Evolutionary conservation across 2,888 invertebrate species (phyloP), one percentile per base, ranked within the genome.

Genomic region (Campoplex capitator): DNA sequence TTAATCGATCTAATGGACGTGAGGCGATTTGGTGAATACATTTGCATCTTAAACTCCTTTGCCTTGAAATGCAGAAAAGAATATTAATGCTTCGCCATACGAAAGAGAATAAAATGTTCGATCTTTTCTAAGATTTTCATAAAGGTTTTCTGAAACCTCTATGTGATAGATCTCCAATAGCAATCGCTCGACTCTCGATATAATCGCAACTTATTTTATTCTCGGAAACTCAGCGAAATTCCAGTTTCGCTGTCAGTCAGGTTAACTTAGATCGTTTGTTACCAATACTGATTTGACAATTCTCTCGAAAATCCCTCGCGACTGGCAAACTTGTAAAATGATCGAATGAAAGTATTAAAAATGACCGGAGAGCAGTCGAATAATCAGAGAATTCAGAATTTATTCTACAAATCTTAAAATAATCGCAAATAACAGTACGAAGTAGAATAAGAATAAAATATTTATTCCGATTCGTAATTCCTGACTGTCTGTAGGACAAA

Each of bases 11-110:
- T 13, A 74, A 32, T 28, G 32, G 9, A 67, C n/a, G 35, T 32
- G 18, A 38, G 23, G 42, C 11, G 28, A 68, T 67, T 78, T 67
- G n/a, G 1, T 45, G 65, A 45, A 85, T 85, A 58, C 74, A 74
- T 62, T 68, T 35, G 42, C 65, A 70, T 48, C 32, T 67, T 35
- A 77, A 85, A 65, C 38, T 73, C 77, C 42, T 38, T 73, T 68
- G 6, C 11, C 56, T 23, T n/a, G n/a, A 13, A 54, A 77, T 23
- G 6, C 4, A 38, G 23, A 16, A 32, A 32, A 13, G 32, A 62
- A 62, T 62, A 32, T 62, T 62, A 11, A 62, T 62, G 16, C 32
- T 32, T 23, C 23, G 23, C 23, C 13, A 62, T 13, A 62, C 16
- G 18, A 51, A 51, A 13, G n/a, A 0, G 45, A 48, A 45, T 0